These are phyloP conservation scores for Scytalopus superciliaris DNA, from an alignment of 2,113 vertebrate species.

Conservation along the genomic window DNA sequence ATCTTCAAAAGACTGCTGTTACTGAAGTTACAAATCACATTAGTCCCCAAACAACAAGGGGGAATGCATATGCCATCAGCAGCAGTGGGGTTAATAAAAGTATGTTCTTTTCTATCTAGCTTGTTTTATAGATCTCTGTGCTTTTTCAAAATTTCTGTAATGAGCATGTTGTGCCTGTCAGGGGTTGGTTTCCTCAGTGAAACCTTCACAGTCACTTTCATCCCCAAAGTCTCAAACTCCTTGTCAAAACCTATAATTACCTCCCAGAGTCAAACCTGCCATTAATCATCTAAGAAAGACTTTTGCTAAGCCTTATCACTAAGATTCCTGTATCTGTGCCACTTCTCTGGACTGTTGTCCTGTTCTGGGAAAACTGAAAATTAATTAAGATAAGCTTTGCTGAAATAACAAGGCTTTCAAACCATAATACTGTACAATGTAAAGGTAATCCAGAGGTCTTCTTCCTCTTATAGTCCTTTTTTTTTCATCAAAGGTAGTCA, in stretches of 20 bases:
- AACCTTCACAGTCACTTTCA: conserved; percentile 71
- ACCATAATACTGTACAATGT: not conserved
- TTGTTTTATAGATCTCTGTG: conserved; percentile 52
- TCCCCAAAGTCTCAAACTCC: conserved; percentile 67
- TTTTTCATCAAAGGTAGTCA: conserved; percentile 12
- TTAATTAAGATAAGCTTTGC: conserved; percentile 17
- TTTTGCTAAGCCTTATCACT: conserved; percentile 30
- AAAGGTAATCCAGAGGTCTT: not conserved
- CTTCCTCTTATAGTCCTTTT: not conserved
- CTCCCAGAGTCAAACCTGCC: conserved; percentile 61
- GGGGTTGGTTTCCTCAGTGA: conserved; percentile 61
- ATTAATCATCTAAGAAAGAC: conserved; percentile 69
- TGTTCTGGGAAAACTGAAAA: not conserved
- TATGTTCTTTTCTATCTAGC: conserved; percentile 6
- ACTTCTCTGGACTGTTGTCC: conserved; percentile 12
- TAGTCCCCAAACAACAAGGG: not conserved
- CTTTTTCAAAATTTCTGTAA: conserved; percentile 69
- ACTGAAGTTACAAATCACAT: not conserved
- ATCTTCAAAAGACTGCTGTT: not conserved
- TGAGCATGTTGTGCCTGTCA: conserved; percentile 69
- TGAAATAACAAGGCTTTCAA: conserved; percentile 41
- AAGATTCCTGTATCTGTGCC: conserved; percentile 9
- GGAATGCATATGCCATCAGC: not conserved
- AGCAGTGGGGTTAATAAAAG: conserved; percentile 50
- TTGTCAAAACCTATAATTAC: conserved; percentile 67